phyloP scores from a whole-genome alignment of 2,888 invertebrate species.

The Nineta flava region DNA sequence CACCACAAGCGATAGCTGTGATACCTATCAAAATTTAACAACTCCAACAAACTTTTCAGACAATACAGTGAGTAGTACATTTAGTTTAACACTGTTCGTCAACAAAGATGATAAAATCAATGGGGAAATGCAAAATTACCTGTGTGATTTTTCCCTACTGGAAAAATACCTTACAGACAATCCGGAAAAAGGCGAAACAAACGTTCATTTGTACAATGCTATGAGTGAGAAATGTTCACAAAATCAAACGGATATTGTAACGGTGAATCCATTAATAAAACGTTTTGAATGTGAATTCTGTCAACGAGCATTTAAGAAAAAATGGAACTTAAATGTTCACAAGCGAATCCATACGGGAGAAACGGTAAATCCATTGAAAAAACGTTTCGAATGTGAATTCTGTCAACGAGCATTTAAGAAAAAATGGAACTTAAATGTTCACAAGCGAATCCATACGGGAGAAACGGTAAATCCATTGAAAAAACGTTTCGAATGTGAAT shows the following conservation, averaged over 20 bases:
- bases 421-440: not conserved
- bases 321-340: not conserved
- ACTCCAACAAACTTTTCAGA: not conserved
- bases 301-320: not conserved
- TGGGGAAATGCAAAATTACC: not conserved
- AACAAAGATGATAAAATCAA: not conserved
- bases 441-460: not conserved
- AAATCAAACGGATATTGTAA: not conserved
- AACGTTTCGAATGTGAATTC: slow-evolving; percentile 1
- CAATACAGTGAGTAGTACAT: not conserved
- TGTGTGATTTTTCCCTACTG: not conserved
- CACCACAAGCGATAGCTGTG: not conserved
- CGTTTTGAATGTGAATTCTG: slow-evolving; percentile 1
- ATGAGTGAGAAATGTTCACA: not conserved
- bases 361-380: not conserved
- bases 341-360: not conserved
- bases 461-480: not conserved
- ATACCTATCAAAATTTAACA: no score
- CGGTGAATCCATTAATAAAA: not conserved
- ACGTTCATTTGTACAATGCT: not conserved
- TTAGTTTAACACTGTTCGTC: not conserved
- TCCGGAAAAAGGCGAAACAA: not conserved
- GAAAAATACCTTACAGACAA: not conserved
- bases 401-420: not conserved
- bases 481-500: slow-evolving; percentile 1